phyloP scores from a whole-genome alignment of 2,888 invertebrate species.

The Herminia tarsipennalis region DNA sequence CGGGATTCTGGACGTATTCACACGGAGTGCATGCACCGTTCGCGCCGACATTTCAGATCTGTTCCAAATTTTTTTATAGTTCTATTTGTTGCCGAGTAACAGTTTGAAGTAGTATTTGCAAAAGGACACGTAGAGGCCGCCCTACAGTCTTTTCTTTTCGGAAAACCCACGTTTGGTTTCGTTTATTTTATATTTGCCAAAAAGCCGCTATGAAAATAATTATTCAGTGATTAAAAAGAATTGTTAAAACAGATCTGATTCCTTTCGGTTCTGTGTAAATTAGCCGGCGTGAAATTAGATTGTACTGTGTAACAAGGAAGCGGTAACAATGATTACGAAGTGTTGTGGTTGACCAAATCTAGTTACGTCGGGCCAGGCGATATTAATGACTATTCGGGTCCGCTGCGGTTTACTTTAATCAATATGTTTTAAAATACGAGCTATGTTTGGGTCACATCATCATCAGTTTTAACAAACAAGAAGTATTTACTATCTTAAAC shows the following conservation, averaged over 20 bases:
- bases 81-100: not conserved
- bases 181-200: not conserved
- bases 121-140: too few relatives aligned
- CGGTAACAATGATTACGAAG: constrained; percentile 50
- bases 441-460: not conserved
- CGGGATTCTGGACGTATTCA: constrained; percentile 53
- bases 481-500: not conserved
- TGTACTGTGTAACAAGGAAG: constrained; percentile 48
- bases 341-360: constrained; percentile 47
- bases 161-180: too few relatives aligned
- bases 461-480: not conserved
- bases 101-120: not conserved
- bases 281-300: constrained; percentile 51
- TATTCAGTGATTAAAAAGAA: constrained; percentile 9
- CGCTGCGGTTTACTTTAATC: constrained; percentile 18
- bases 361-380: constrained; percentile 26
- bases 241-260: constrained; percentile 31
- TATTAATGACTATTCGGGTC: constrained; percentile 19
- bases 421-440: constrained; percentile 9
- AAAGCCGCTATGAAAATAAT: not conserved
- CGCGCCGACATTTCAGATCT: constrained; percentile 17
- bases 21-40: constrained; percentile 38
- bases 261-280: constrained; percentile 42
- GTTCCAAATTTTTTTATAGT: constrained; percentile 12
- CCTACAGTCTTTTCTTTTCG: too few relatives aligned